phyloP scores from a whole-genome alignment of 2,113 vertebrate genomes.

The Macquaria ambigua region DNA sequence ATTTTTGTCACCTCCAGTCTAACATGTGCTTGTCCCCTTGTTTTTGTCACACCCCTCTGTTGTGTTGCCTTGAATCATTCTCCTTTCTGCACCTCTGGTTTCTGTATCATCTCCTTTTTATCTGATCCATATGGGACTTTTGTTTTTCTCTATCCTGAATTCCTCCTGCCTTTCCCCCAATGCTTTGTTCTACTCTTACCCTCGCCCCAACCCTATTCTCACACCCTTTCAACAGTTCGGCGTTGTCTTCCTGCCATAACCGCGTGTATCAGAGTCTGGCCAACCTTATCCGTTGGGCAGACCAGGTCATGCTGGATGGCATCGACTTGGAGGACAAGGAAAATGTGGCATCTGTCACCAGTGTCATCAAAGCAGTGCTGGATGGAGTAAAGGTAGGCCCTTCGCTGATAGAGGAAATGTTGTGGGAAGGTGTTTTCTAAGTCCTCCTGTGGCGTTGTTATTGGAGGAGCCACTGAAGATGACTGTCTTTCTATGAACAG shows the following conservation, averaged over 20 bases:
- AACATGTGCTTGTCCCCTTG: constrained; percentile 16
- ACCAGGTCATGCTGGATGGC: constrained; percentile 98
- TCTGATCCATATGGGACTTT: neutral
- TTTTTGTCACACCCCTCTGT: neutral
- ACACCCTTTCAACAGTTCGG: constrained; percentile 84
- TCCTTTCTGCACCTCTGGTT: constrained; percentile 22
- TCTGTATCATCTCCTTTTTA: neutral
- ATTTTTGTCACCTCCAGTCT: constrained; percentile 20
- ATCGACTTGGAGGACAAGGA: constrained; percentile 97
- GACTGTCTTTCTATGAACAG: constrained; percentile 73
- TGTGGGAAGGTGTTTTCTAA: neutral
- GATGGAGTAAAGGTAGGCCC: constrained; percentile 96
- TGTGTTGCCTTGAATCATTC: constrained; percentile 3
- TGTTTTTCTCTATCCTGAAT: constrained; percentile 1
- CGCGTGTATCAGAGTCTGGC: constrained; percentile 97
- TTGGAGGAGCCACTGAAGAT: neutral
- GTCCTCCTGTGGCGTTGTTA: neutral
- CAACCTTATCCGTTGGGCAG: constrained; percentile 98
- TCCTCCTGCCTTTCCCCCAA: neutral
- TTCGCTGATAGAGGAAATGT: neutral
- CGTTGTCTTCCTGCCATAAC: constrained; percentile 95
- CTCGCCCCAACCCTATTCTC: neutral
- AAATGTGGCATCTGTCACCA: constrained; percentile 91
- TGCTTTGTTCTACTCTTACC: neutral
- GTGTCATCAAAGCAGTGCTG: constrained; percentile 96